phyloP scores from a whole-genome alignment of 1,140 invertebrate species.

The Liolophura sinensis region DNA sequence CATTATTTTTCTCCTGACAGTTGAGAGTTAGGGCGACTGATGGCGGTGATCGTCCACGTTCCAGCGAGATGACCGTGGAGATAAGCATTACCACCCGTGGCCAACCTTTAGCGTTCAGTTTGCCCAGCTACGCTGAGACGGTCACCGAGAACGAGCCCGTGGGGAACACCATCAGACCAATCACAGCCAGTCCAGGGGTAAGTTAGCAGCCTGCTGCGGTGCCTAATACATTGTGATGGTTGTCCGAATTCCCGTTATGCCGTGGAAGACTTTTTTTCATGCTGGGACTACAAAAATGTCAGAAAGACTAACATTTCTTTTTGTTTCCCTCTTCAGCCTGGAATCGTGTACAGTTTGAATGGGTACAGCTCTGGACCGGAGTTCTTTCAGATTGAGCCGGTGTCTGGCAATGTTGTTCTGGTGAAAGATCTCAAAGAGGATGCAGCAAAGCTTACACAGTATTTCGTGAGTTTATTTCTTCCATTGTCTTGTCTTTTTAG shows the following conservation, averaged over 20 bases:
- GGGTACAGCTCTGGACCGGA: constrained; percentile 37
- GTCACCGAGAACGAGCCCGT: constrained; percentile 34
- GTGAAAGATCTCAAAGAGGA: constrained; percentile 28
- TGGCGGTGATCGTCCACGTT: constrained; percentile 11
- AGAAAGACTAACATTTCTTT: no score
- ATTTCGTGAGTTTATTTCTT: constrained; percentile 13
- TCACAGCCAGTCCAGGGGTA: constrained; percentile 24
- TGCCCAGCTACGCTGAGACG: constrained; percentile 20
- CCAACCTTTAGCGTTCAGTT: constrained; percentile 28
- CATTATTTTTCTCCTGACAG: constrained; percentile 11
- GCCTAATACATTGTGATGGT: no score
- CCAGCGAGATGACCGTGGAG: constrained; percentile 12
- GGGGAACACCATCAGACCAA: constrained; percentile 11
- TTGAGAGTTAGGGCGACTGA: constrained; percentile 27
- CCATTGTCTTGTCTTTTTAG: no score
- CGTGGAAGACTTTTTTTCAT: no score
- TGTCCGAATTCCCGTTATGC: no score
- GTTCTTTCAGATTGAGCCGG: constrained; percentile 44
- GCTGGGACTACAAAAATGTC: no score
- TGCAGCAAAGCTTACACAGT: constrained; percentile 21
- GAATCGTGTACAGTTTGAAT: constrained; percentile 31
- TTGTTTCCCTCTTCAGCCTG: constrained; percentile 24
- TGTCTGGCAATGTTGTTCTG: constrained; percentile 31
- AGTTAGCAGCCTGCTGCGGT: background rate
- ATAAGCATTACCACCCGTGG: constrained; percentile 34